These are phyloP conservation scores for Nebria ingens DNA, from an alignment of 1,140 invertebrate species.

Conservation along the genomic window DNA sequence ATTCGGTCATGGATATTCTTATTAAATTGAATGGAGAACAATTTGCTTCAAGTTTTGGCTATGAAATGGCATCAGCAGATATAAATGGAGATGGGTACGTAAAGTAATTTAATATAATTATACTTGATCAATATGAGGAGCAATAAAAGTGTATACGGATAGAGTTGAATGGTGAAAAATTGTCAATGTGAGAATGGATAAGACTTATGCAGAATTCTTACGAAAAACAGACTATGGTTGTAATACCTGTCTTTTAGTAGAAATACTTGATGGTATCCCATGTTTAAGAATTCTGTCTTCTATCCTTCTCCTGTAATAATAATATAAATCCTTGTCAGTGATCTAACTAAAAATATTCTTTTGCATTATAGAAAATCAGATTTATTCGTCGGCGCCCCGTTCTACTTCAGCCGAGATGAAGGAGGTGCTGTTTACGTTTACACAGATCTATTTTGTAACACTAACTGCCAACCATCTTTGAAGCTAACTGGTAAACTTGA, in stretches of 20 bases:
- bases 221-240: no score
- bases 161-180: no score
- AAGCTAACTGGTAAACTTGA: constrained; percentile 59
- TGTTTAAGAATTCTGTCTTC: no score
- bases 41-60: constrained; percentile 82
- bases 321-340: not conserved
- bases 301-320: no score
- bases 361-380: constrained; percentile 49
- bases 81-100: constrained; percentile 75
- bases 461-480: constrained; percentile 39
- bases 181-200: no score
- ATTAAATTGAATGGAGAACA: constrained; percentile 68
- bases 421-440: constrained; percentile 90
- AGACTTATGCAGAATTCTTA: no score
- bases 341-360: constrained; percentile 11
- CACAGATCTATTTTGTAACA: constrained; percentile 44
- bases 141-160: no score
- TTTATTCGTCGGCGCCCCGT: constrained; percentile 82
- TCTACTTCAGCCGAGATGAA: constrained; percentile 68
- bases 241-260: constrained; percentile 12
- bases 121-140: no score
- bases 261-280: no score
- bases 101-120: not conserved
- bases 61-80: constrained; percentile 73
- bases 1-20: constrained; percentile 48